Percentiles rank a stretch among this genome's conserved stretches.
These are phyloP conservation scores for Donacobius atricapilla DNA, from an alignment of 2,113 vertebrate genomes.

Conservation along the genomic window DNA sequence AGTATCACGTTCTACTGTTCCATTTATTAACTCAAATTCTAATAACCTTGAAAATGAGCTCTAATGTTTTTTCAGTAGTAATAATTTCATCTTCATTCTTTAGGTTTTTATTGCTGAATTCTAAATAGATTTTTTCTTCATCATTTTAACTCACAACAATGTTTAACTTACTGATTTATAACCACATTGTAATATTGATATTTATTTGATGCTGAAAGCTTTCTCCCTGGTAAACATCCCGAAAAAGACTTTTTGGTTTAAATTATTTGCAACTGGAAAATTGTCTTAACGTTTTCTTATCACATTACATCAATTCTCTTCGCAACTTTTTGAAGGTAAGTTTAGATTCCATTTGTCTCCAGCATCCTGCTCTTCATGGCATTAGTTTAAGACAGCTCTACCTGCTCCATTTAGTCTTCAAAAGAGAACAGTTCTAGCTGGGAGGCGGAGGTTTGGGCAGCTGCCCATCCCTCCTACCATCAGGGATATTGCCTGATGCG, in stretches of 20 bases:
- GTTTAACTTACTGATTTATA: neutral
- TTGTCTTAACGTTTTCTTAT: neutral
- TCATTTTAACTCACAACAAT: neutral
- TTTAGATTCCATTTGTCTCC: neutral
- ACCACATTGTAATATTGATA: neutral
- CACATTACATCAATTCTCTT: neutral
- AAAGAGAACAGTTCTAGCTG: neutral
- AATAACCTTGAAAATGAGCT: neutral
- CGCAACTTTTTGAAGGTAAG: neutral
- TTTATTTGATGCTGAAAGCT: neutral
- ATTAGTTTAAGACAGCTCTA: neutral
- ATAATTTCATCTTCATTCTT: neutral
- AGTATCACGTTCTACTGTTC: neutral
- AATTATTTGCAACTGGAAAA: neutral
- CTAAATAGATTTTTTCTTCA: neutral
- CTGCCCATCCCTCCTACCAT: neutral
- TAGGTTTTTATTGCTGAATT: neutral
- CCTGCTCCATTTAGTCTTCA: neutral
- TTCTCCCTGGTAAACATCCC: neutral
- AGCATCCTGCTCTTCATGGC: accelerated
- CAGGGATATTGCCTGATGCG: neutral
- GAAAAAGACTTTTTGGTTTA: neutral
- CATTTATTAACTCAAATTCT: neutral
- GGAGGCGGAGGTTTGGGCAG: neutral
- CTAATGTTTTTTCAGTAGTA: neutral